These are phyloP conservation scores for Neolamprologus cancellatus DNA, from an alignment of 2,113 vertebrate species.

Conservation along the genomic window DNA sequence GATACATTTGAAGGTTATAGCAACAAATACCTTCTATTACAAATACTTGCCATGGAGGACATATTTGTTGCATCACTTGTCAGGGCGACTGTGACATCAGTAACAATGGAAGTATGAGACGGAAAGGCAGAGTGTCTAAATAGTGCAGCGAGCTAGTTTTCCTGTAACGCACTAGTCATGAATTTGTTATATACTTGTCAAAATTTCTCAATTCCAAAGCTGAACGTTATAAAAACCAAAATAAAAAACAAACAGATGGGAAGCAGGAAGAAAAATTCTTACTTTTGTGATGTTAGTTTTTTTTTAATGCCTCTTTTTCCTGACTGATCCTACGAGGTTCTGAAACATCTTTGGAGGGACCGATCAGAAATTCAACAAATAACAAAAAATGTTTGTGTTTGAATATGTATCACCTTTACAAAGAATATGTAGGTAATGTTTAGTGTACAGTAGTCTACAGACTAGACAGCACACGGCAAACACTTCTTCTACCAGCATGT, in stretches of 20 bases:
- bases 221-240: not conserved
- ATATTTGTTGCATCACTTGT: not conserved
- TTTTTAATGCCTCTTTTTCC: not conserved
- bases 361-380: not conserved
- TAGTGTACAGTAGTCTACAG: not conserved
- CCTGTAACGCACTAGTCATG: not conserved
- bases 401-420: not conserved
- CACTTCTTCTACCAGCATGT: too few species aligned
- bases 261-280: not conserved
- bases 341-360: not conserved
- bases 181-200: not conserved
- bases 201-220: not conserved
- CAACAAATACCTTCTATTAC: not conserved
- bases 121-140: not conserved
- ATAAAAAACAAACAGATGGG: not conserved
- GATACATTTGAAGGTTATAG: not conserved
- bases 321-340: not conserved
- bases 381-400: not conserved
- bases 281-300: not conserved
- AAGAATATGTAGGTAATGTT: not conserved
- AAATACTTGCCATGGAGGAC: not conserved
- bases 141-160: not conserved
- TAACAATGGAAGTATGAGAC: not conserved
- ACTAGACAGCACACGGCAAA: not conserved
- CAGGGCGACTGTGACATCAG: not conserved